Evolutionary conservation across 2,888 invertebrate species (phyloP).

Genomic region (Cantharis lateralis): DNA sequence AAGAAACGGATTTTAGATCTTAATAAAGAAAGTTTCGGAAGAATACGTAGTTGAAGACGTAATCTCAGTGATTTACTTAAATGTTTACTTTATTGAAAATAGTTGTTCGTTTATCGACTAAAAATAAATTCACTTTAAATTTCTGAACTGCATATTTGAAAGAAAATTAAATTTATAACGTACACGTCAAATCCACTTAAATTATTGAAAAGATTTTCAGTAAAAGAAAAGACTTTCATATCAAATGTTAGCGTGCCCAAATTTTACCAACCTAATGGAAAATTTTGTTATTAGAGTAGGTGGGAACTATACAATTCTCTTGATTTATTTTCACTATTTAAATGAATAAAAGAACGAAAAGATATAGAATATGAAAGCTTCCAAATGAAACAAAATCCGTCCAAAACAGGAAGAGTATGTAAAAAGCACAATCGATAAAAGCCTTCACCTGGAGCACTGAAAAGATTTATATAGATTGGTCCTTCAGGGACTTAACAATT

Average conservation of each 20-base stretch:
- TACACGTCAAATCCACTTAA: neutral
- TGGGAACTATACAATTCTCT: neutral
- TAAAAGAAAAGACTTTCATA: neutral
- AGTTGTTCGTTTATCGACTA: neutral
- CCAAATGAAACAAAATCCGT: neutral
- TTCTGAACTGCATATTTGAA: neutral
- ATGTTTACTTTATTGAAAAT: neutral
- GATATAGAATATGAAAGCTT: neutral
- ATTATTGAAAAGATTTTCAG: neutral
- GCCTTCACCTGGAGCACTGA: neutral
- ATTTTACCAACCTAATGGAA: neutral
- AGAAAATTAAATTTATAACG: neutral
- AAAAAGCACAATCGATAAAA: neutral
- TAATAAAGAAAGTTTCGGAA: neutral
- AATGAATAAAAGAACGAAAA: neutral
- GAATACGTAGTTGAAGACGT: neutral
- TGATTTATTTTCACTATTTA: neutral
- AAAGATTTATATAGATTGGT: neutral
- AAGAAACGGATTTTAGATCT: neutral
- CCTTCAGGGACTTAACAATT: constrained; percentile 1
- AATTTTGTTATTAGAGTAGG: neutral
- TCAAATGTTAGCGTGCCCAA: neutral
- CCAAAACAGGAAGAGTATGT: neutral
- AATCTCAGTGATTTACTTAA: neutral
- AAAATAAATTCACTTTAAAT: neutral